phyloP scores from a whole-genome alignment of 2,797 vertebrate genomes.

The Falco rusticolus region DNA sequence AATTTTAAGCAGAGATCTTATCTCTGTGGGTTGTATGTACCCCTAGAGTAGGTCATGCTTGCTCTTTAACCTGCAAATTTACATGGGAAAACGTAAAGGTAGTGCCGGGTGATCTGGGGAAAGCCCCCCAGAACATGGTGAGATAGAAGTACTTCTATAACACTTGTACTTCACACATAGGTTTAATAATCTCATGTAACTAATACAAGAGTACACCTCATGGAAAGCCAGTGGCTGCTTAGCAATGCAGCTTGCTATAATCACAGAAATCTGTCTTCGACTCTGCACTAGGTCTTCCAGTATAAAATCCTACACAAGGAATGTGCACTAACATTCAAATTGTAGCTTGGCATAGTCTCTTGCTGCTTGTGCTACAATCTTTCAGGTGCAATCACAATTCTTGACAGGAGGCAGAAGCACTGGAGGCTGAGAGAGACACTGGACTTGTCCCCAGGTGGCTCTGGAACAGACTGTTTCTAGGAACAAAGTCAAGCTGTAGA shows the following conservation, averaged over 20 bases:
- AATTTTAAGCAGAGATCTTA: neutral
- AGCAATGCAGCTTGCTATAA: neutral
- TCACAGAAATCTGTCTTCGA: neutral
- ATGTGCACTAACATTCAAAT: neutral
- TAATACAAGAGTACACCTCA: rapidly evolving
- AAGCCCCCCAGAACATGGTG: neutral
- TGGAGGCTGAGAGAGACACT: neutral
- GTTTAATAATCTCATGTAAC: neutral
- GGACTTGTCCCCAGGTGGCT: neutral
- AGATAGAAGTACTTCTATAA: neutral
- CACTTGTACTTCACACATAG: neutral
- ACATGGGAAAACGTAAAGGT: neutral
- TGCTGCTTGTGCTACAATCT: neutral
- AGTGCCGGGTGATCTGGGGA: neutral
- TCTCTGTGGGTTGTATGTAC: neutral
- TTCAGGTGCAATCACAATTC: neutral
- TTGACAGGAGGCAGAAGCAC: neutral
- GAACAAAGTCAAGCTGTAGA: neutral
- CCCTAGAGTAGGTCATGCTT: neutral
- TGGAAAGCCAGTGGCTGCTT: neutral
- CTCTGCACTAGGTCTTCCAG: neutral
- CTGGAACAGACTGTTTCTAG: neutral
- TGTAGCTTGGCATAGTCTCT: neutral
- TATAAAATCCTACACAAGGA: neutral
- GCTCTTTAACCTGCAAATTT: neutral